Percentiles rank a stretch among this genome's conserved stretches.
Evolutionary conservation across 2,888 invertebrate genomes (phyloP).

Genomic region (Rhynchonema sp.): DNA sequence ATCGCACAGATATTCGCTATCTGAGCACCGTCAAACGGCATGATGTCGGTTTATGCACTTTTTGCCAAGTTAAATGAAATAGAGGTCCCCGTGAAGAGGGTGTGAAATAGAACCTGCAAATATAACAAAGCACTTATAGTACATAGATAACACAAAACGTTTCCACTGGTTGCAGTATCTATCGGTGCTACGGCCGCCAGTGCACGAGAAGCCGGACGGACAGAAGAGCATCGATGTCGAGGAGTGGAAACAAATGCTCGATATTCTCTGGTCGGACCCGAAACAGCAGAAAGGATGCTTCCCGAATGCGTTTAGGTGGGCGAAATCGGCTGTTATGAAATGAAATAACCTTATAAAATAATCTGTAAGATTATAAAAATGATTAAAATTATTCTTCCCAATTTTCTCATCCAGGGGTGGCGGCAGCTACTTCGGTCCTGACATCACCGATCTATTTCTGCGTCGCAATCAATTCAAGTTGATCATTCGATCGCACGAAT

Average conservation of each 20-base stretch:
- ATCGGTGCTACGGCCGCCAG: conserved; percentile 62
- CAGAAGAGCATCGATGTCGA: conserved; percentile 42
- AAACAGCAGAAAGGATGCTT: not conserved
- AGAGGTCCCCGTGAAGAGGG: too few relatives aligned
- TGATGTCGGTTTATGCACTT: conserved; percentile 32
- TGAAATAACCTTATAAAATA: too few relatives aligned
- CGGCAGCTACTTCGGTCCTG: conserved; percentile 78
- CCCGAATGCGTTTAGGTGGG: not conserved
- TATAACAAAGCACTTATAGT: not conserved
- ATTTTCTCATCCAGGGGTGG: conserved; percentile 54
- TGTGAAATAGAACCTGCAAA: not conserved
- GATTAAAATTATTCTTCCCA: too few relatives aligned
- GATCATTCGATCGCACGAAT: conserved; percentile 72
- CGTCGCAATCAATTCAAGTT: conserved; percentile 54
- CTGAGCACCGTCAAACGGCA: conserved; percentile 59
- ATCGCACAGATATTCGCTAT: conserved; percentile 59
- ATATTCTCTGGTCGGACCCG: conserved; percentile 82
- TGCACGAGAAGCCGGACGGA: conserved; percentile 37
- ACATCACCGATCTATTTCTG: conserved; percentile 57
- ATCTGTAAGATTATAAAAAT: too few relatives aligned
- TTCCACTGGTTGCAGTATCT: conserved; percentile 47
- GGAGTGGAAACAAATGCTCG: conserved; percentile 87
- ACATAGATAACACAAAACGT: not conserved
- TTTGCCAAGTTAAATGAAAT: too few relatives aligned
- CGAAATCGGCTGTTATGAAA: too few relatives aligned